Percentiles rank a stretch among this genome's conserved stretches.
Conservation (phyloP, 2,797 vertebrate species). For the Argyrosomus regius region DNA sequence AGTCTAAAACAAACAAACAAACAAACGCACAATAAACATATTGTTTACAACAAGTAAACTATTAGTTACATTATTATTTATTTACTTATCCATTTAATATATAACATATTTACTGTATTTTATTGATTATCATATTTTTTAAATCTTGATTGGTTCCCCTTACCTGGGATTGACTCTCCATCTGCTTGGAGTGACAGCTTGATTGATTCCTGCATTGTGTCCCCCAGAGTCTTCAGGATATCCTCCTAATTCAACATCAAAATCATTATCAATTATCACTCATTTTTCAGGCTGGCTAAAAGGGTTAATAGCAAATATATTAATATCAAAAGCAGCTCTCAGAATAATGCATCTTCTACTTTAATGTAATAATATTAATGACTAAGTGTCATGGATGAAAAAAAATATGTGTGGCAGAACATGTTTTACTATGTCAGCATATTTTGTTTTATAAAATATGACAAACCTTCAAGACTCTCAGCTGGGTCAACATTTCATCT, state of each 20-base stretch:
- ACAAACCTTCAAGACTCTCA: slow-evolving; percentile 47
- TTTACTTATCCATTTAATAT: not conserved
- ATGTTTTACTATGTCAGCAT: not conserved
- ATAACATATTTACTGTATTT: not conserved
- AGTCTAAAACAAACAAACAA: slow-evolving; percentile 13
- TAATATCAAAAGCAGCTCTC: not conserved
- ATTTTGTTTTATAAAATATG: not conserved
- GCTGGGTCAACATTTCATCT: rapidly evolving
- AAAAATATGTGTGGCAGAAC: not conserved
- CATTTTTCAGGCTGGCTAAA: not conserved
- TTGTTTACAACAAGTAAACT: not conserved
- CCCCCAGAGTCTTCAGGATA: not conserved
- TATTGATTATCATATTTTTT: not conserved
- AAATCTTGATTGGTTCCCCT: not conserved
- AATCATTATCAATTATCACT: not conserved
- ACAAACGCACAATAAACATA: rapidly evolving
- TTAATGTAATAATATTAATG: not conserved
- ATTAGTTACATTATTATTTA: not conserved
- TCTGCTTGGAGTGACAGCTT: slow-evolving; percentile 31
- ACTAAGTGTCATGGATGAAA: not conserved
- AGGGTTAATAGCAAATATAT: not conserved
- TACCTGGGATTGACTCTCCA: slow-evolving; percentile 51
- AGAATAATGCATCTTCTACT: not conserved
- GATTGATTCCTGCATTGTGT: slow-evolving; percentile 37
- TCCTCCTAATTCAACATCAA: slow-evolving; percentile 28